Conservation (phyloP, 2,797 vertebrate genomes). For the Anolis apletophallus region DNA sequence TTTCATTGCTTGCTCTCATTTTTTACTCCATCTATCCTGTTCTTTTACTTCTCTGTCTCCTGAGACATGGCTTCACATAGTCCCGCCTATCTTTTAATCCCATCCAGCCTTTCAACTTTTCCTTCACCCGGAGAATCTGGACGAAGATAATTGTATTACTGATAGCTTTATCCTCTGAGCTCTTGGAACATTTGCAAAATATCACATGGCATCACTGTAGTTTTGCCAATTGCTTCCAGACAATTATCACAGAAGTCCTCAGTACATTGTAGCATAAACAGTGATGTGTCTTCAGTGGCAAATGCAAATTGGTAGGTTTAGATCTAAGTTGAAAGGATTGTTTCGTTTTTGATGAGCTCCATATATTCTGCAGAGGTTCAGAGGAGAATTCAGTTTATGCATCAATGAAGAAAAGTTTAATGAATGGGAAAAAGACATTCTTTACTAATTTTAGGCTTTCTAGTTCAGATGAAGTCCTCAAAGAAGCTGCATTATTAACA, state of each 20-base stretch:
- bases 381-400: slow-evolving; percentile 70
- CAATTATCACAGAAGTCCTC: background rate
- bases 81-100: background rate
- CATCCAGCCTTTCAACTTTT: slow-evolving; percentile 2
- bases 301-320: slow-evolving; percentile 5
- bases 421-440: slow-evolving; percentile 70
- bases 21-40: background rate
- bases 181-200: slow-evolving; percentile 3
- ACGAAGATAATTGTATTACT: background rate
- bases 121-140: background rate
- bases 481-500: slow-evolving; percentile 52
- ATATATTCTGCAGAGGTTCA: slow-evolving; percentile 49
- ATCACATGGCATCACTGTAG: background rate
- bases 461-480: slow-evolving; percentile 58
- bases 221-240: slow-evolving; percentile 1
- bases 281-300: background rate
- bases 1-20: background rate
- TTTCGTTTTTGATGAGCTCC: slow-evolving; percentile 43
- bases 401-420: slow-evolving; percentile 70
- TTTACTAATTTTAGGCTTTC: slow-evolving; percentile 69
- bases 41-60: background rate
- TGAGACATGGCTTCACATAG: background rate
- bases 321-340: slow-evolving; percentile 40
- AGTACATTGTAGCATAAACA: background rate
- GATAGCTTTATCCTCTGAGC: background rate